These are phyloP conservation scores for Archegozetes longisetosus DNA, from an alignment of 1,140 invertebrate species.

Conservation along the genomic window DNA sequence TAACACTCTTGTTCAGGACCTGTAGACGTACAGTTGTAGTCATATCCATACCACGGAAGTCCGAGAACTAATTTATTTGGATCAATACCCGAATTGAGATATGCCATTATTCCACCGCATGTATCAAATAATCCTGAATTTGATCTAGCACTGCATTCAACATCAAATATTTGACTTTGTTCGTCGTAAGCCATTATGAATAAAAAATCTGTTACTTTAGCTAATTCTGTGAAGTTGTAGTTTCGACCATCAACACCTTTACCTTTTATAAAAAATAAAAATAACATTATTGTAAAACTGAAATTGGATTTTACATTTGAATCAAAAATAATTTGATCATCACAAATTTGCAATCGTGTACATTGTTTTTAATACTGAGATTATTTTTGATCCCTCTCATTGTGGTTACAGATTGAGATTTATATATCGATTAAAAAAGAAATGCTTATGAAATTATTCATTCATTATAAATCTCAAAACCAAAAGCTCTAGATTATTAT, in stretches of 20 bases:
- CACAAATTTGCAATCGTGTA: no score
- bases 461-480: no score
- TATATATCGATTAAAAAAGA: no score
- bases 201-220: conserved; percentile 27
- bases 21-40: conserved; percentile 26
- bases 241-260: conserved; percentile 30
- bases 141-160: conserved; percentile 28
- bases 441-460: no score
- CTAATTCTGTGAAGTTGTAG: conserved; percentile 30
- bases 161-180: conserved; percentile 30
- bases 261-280: conserved; percentile 1
- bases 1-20: conserved; percentile 20
- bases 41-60: conserved; percentile 27
- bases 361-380: no score
- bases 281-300: no score
- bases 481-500: no score
- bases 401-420: no score
- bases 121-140: conserved; percentile 26
- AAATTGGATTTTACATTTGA: no score
- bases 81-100: conserved; percentile 21
- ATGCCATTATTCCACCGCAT: conserved; percentile 22
- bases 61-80: conserved; percentile 22
- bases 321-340: no score
- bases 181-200: conserved; percentile 36
- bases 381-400: no score